Percentiles rank a stretch among this genome's conserved stretches.
Conservation (phyloP, 2,113 vertebrate genomes). For the Daphoenositta chrysoptera region DNA sequence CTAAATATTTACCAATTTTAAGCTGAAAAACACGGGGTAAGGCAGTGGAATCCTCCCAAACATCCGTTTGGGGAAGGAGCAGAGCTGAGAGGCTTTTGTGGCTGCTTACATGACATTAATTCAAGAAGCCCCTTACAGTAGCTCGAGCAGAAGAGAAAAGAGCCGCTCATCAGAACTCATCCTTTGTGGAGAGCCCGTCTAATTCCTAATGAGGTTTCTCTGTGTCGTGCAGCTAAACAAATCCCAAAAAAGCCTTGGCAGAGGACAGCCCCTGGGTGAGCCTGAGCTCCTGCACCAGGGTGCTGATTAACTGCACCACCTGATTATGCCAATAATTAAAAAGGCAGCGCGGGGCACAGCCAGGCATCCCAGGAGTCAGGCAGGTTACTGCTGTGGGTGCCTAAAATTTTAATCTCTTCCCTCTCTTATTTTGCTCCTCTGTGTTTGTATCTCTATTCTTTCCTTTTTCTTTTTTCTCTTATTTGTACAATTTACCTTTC, state of each 20-base stretch:
- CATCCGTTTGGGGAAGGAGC: not conserved
- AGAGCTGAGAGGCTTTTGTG: not conserved
- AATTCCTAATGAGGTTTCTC: slow-evolving; percentile 16
- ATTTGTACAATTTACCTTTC: not conserved
- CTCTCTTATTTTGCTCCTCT: not conserved
- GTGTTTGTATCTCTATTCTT: not conserved
- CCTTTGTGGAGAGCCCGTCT: not conserved
- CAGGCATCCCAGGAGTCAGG: not conserved
- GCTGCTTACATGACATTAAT: slow-evolving; percentile 27
- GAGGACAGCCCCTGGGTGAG: not conserved
- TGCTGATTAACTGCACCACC: not conserved
- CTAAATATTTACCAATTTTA: not conserved
- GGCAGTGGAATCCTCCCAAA: not conserved
- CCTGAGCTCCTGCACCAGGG: not conserved
- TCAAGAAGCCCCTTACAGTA: not conserved
- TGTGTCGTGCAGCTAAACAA: not conserved
- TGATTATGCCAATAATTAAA: slow-evolving; percentile 8
- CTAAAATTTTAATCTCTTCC: not conserved
- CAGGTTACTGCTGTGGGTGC: not conserved
- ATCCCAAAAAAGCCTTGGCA: not conserved
- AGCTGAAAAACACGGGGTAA: not conserved
- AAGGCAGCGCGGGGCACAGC: not conserved
- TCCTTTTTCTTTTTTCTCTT: no score
- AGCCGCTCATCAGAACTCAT: slow-evolving; percentile 24
- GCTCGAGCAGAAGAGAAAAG: slow-evolving; percentile 20